Evolutionary conservation across 1,140 invertebrate genomes (phyloP), one percentile per base, ranked within the genome.

Genomic region (Helicoverpa armigera): DNA sequence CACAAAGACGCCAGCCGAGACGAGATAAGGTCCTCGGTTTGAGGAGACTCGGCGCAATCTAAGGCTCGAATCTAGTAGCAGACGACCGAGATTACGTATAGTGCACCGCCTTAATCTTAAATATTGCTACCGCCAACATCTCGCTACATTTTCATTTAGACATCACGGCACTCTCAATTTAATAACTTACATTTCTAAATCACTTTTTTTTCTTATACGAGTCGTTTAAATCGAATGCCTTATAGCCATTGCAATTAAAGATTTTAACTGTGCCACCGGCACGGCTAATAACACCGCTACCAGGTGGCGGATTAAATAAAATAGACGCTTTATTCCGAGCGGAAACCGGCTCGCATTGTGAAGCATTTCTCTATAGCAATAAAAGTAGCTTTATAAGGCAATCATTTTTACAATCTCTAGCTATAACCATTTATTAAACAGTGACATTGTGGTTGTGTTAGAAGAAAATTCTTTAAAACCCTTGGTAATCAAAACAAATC

Each of bases 1-100:
- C 53, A 60, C 63, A 75, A 81, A 81, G 74, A 65, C 61, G 60
- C 14, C 48, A 53, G 43, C n/a, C 7, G 16, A 63, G 63, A 43
- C 9, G n/a, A 69, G 80, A 81, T 76, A 81, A 81, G 63, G 16
- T 56, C 11, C 73, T 65, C 31, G 23, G 48, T 51, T 31, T 63
- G 50, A 63, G 23, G 31, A 69, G 73, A 76, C 4, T 76, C 61
- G 63, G 23, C 29, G 43, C 43, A 81, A 76, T 76, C 80, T 75
- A 4, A 48, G 16, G 14, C 72, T 60, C 53, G 31, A 76, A 76
- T 81, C 80, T 81, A 75, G 23, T 80, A 63, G 35, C 63, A 60
- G 43, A 54, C 23, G 51, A 74, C 10, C 35, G 14, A 76, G 51
- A 56, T 80, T 74, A 76, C 43, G 18, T 48, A 29, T 23, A 76